These are phyloP conservation scores for Sinocyclocheilus anophthalmus DNA, from an alignment of 2,113 vertebrate genomes.

Conservation along the genomic window DNA sequence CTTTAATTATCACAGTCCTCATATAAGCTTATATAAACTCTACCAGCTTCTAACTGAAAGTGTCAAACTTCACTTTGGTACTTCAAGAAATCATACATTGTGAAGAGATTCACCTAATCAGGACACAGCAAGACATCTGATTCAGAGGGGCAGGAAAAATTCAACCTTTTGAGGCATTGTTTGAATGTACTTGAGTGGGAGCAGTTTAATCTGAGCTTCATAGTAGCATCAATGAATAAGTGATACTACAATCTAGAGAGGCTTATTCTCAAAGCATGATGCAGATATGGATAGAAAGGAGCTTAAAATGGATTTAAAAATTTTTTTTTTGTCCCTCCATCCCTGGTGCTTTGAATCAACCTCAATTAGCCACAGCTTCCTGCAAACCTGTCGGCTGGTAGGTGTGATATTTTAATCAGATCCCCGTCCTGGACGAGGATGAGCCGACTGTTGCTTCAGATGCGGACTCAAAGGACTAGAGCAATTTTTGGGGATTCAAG, in stretches of 20 bases:
- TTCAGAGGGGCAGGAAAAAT: not conserved
- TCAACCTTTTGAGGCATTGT: not conserved
- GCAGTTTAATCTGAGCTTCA: not conserved
- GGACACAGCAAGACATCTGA: not conserved
- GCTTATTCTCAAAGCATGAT: not conserved
- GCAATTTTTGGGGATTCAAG: not conserved
- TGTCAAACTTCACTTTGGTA: not conserved
- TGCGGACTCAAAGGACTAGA: not conserved
- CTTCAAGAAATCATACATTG: not conserved
- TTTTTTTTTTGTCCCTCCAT: not conserved
- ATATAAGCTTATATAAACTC: not conserved
- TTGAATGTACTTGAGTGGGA: not conserved
- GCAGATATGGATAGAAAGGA: not conserved
- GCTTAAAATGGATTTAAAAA: not conserved
- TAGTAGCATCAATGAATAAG: not conserved
- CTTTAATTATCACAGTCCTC: not conserved
- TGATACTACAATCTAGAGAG: not conserved
- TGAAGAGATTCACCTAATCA: constrained; percentile 4
- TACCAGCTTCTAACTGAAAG: not conserved
- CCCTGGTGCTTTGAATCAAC: constrained; percentile 11
- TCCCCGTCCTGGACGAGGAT: constrained; percentile 1
- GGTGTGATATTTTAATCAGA: constrained; percentile 47
- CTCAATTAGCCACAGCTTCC: constrained; percentile 18
- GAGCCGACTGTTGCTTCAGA: constrained; percentile 31
- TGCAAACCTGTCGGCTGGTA: constrained; percentile 30